phyloP scores from a whole-genome alignment of 2,797 vertebrate species.

The Pseudochromis fuscus region DNA sequence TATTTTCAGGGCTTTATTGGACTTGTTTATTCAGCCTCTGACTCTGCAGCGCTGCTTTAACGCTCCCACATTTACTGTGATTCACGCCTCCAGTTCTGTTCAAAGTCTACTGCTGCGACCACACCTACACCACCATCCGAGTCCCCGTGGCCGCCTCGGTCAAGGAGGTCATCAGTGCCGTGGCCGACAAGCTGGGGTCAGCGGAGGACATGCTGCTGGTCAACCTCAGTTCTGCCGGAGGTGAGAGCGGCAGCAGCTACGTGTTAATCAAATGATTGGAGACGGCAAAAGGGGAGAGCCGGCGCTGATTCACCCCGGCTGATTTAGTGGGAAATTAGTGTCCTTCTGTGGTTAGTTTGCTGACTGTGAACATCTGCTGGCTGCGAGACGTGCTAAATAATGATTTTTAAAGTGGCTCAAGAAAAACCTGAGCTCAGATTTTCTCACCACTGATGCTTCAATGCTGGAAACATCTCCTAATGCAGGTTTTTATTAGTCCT shows the following conservation, averaged over 20 bases:
- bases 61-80: conserved; percentile 28
- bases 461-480: conserved; percentile 29
- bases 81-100: conserved; percentile 89
- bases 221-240: conserved; percentile 96
- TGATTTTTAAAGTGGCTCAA: conserved; percentile 26
- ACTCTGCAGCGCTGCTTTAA: neutral
- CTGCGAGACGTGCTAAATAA: conserved; percentile 24
- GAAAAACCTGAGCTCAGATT: conserved; percentile 29
- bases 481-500: conserved; percentile 31
- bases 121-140: conserved; percentile 97
- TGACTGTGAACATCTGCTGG: conserved; percentile 9
- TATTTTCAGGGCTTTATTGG: too few relatives aligned
- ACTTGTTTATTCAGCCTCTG: too few relatives aligned
- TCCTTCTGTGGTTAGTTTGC: conserved; percentile 20
- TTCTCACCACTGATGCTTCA: conserved; percentile 24
- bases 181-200: conserved; percentile 96
- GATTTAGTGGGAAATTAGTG: conserved; percentile 48
- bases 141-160: conserved; percentile 91
- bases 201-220: conserved; percentile 93
- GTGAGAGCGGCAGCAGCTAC: conserved; percentile 81
- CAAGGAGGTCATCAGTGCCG: conserved; percentile 92
- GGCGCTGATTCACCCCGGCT: conserved; percentile 25
- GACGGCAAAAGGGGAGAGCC: conserved; percentile 8
- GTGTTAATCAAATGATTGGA: conserved; percentile 52
- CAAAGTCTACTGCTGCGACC: conserved; percentile 97